Evolutionary conservation across 2,113 vertebrate genomes (phyloP).

Genomic region (Oreochromis aureus): DNA sequence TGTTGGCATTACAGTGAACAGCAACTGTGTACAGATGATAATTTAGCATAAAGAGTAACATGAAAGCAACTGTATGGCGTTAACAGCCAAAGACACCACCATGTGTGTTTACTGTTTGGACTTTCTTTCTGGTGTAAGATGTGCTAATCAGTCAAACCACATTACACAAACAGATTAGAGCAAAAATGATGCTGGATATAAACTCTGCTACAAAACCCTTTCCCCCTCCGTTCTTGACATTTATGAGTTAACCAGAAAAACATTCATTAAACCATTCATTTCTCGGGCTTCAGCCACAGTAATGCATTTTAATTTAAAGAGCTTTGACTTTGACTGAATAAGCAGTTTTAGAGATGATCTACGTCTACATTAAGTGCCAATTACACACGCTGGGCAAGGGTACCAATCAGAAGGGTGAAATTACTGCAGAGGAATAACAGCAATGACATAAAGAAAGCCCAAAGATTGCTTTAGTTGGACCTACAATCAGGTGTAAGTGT

Average conservation of each 20-base stretch:
- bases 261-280: background rate
- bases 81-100: background rate
- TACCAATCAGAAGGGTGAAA: background rate
- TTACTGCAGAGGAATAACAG: background rate
- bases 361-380: background rate
- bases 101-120: background rate
- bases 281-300: background rate
- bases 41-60: background rate
- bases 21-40: background rate
- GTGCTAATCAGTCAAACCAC: background rate
- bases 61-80: background rate
- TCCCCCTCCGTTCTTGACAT: background rate
- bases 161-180: background rate
- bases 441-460: background rate
- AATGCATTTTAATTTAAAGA: background rate
- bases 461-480: background rate
- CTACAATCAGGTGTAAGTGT: background rate
- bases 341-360: background rate
- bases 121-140: background rate
- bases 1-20: background rate
- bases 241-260: background rate
- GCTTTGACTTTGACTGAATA: background rate
- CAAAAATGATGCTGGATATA: background rate
- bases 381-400: background rate
- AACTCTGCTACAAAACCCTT: background rate